Conservation (phyloP, 2,888 invertebrate genomes). For the Eupithecia tripunctaria region DNA sequence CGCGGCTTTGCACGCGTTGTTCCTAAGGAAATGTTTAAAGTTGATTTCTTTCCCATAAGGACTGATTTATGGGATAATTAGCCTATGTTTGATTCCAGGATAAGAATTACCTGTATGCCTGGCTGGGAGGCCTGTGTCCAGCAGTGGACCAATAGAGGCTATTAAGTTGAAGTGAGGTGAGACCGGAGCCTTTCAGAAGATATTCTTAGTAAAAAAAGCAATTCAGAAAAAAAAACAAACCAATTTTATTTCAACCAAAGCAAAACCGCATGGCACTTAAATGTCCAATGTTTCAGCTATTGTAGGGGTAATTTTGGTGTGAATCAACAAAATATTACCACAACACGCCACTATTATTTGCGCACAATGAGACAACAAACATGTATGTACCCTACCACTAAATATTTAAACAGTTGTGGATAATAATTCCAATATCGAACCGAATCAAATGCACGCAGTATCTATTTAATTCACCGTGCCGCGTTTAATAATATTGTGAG, state of each 20-base stretch:
- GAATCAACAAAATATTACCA: neutral
- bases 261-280: neutral
- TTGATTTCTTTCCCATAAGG: too few species aligned
- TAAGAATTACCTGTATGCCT: too few species aligned
- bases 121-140: too few species aligned
- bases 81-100: too few species aligned
- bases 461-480: neutral
- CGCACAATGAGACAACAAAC: neutral
- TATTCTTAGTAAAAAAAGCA: too few species aligned
- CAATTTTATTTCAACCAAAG: neutral
- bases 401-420: neutral
- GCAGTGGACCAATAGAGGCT: too few species aligned
- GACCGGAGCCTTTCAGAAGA: too few species aligned
- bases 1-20: too few species aligned
- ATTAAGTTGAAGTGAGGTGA: too few species aligned
- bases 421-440: neutral
- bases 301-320: neutral
- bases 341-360: neutral
- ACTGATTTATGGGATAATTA: too few species aligned
- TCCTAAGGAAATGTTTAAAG: too few species aligned
- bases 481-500: neutral
- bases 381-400: too few species aligned
- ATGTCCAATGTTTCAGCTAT: neutral
- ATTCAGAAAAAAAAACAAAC: neutral
- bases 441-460: neutral